Conservation (phyloP, 1,140 invertebrate species). For the Drosophila santomea region DNA sequence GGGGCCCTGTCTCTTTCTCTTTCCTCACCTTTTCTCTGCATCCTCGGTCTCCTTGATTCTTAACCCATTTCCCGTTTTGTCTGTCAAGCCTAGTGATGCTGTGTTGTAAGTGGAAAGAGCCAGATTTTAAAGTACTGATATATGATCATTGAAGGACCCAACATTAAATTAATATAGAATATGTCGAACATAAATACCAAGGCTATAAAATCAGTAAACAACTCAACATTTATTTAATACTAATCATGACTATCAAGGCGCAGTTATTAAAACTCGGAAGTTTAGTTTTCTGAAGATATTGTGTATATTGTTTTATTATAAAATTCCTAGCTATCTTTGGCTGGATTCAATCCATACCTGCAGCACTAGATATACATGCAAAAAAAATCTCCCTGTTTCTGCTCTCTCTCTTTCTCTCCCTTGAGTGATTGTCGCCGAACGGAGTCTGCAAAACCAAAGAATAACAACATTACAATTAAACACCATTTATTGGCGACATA, state of each 20-base stretch:
- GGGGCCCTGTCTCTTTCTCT: constrained; percentile 37
- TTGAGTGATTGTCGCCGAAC: constrained; percentile 30
- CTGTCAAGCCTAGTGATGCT: constrained; percentile 8
- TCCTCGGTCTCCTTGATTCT: constrained; percentile 56
- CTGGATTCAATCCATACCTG: not conserved
- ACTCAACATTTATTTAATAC: no score
- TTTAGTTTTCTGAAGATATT: not conserved
- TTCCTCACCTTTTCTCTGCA: constrained; percentile 4
- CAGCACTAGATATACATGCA: constrained; percentile 1
- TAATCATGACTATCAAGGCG: no score
- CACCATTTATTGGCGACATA: constrained; percentile 34
- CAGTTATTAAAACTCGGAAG: not conserved
- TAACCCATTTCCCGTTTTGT: constrained; percentile 66
- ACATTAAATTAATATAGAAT: no score
- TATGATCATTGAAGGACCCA: no score
- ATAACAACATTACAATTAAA: constrained; percentile 34
- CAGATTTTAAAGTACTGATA: not conserved
- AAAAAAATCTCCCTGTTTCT: constrained; percentile 13
- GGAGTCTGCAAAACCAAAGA: constrained; percentile 30
- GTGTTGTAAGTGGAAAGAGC: not conserved
- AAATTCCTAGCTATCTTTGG: not conserved
- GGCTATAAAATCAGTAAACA: no score
- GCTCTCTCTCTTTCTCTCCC: not conserved
- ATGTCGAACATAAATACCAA: no score
- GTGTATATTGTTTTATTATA: not conserved